Evolutionary conservation across 2,797 vertebrate species (phyloP).

Genomic region (Sebastes flavidus): DNA sequence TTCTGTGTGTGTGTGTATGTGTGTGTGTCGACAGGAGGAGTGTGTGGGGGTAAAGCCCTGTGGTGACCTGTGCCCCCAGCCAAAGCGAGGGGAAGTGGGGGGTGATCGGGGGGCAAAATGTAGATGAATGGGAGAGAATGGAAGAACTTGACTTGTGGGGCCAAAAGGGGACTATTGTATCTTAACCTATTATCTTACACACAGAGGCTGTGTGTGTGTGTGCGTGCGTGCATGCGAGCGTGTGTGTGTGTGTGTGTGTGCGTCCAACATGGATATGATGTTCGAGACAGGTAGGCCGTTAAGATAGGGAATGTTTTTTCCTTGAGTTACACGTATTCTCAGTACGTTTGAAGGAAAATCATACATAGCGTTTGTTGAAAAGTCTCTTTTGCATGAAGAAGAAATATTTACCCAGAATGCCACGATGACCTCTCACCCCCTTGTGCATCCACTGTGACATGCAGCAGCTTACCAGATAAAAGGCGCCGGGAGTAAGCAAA

Average conservation of each 20-base stretch:
- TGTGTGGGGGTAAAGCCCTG: constrained; percentile 73
- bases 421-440: constrained; percentile 72
- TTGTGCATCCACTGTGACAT: constrained; percentile 79
- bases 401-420: constrained; percentile 65
- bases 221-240: background rate
- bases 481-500: constrained; percentile 47
- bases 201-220: constrained; percentile 23
- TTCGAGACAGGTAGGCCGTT: constrained; percentile 20
- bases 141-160: constrained; percentile 85
- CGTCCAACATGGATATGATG: background rate
- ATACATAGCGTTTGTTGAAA: background rate
- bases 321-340: background rate
- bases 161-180: constrained; percentile 81
- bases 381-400: background rate
- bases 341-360: background rate
- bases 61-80: constrained; percentile 79
- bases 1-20: constrained; percentile 23
- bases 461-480: constrained; percentile 72
- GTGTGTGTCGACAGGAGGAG: constrained; percentile 53
- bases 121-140: constrained; percentile 75
- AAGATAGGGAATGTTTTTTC: background rate
- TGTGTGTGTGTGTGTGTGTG: background rate
- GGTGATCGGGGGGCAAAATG: constrained; percentile 61
- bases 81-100: constrained; percentile 80
- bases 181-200: constrained; percentile 69